Base-by-base conservation (phyloP, 2,113 vertebrate genomes). In the Balaeniceps rex region DNA sequence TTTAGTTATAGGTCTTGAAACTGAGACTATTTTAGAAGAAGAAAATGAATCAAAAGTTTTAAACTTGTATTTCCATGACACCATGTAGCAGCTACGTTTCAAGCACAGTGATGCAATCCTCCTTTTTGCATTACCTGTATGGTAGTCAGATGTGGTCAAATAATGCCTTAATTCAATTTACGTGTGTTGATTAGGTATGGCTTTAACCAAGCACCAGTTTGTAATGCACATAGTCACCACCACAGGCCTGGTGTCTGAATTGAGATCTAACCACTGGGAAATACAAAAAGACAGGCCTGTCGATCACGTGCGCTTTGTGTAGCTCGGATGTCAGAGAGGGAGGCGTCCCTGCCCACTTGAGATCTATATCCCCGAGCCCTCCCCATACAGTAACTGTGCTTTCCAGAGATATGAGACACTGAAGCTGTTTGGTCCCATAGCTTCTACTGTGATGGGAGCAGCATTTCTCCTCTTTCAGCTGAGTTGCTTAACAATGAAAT, bases 241-340 rank as follows among this genome's bases (percentile, higher is more conserved):
- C 52, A 34, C 24, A 49, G 52, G 52, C 47, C 46, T 76, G 23
- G 11, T 46, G 34, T 26, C 34, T 83, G 40, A 34, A 80, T 0
- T 29, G 52, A 68, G 71, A 66, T 18, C 19, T 68, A 58, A 36
- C 21, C 21, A 19, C 36, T 11, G 22, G 34, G 24, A 83, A 76
- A 83, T 33, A 15, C 4, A 58, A 15, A 64, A 54, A 80, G 49
- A 47, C 13, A 49, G 8, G 12, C 26, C 36, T 51, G 28, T 38
- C 0, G 4, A 15, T 66, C 13, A 34, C 0, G 0, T 19, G 26
- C 0, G 4, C 26, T 75, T 57, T 61, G 47, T 75, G 66, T 28
- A 47, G 61, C 10, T 71, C 42, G 51, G 14, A 10, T 71, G 34
- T 71, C 34, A 58, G 57, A 72, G 76, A 54, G 11, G 44, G 22